phyloP scores from a whole-genome alignment of 2,113 vertebrate species.

The Glaucomys volans region DNA sequence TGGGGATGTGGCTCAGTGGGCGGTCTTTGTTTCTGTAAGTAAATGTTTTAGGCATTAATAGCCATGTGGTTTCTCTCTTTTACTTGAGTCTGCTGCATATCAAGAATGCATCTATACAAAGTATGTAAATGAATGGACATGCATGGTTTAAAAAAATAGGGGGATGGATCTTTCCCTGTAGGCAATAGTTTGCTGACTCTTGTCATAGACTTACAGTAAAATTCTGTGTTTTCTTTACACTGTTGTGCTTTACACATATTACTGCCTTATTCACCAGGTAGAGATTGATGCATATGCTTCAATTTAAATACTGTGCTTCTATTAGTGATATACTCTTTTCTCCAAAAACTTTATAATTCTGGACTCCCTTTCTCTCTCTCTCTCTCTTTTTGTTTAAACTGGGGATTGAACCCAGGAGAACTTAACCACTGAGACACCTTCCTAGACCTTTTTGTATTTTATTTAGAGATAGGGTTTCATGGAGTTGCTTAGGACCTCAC shows the following conservation, averaged over 20 bases:
- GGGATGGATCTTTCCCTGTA: background rate
- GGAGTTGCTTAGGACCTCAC: too few relatives aligned
- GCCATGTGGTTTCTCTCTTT: background rate
- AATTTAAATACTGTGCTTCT: background rate
- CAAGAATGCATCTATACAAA: background rate
- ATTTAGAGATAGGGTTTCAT: too few relatives aligned
- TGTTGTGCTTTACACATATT: background rate
- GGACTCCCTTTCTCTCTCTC: too few relatives aligned
- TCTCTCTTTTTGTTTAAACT: background rate
- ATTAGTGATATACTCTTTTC: background rate
- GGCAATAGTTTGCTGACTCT: background rate
- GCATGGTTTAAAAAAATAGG: background rate
- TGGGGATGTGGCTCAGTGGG: too few relatives aligned
- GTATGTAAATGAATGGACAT: background rate
- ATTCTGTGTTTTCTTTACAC: background rate
- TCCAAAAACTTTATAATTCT: background rate
- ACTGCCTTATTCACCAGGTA: background rate
- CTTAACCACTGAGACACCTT: too few relatives aligned
- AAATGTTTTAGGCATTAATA: background rate
- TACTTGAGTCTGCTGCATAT: background rate
- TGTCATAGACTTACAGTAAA: background rate
- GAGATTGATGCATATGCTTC: background rate
- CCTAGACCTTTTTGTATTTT: too few relatives aligned
- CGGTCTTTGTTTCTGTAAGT: background rate
- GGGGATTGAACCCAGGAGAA: background rate